Evolutionary conservation across 2,113 vertebrate species (phyloP).

Genomic region (Uria lomvia): DNA sequence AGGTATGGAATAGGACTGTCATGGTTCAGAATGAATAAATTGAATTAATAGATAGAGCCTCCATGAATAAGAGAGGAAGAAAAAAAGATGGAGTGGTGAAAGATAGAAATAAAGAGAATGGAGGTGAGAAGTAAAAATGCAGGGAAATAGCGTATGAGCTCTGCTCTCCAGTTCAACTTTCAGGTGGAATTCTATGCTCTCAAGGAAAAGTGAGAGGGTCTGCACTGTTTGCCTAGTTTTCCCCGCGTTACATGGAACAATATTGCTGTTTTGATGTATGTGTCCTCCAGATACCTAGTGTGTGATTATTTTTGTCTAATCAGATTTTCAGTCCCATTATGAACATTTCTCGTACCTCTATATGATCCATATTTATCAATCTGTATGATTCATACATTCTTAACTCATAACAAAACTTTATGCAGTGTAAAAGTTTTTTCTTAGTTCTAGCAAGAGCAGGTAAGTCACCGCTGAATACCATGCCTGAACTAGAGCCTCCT

Average conservation of each 20-base stretch:
- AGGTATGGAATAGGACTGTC: neutral
- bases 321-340: neutral
- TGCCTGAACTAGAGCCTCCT: neutral
- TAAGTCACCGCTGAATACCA: neutral
- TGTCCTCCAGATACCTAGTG: neutral
- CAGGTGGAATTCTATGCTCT: neutral
- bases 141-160: neutral
- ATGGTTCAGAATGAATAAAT: neutral
- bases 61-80: neutral
- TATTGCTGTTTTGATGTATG: neutral
- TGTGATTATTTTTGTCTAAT: neutral
- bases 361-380: neutral
- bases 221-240: neutral
- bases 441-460: neutral
- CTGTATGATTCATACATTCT: neutral
- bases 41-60: neutral
- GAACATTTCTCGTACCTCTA: neutral
- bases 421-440: neutral
- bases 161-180: neutral
- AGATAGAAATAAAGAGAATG: neutral
- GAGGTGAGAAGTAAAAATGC: neutral
- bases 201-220: neutral
- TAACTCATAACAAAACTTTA: neutral
- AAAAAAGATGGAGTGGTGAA: neutral
- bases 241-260: neutral